A percentile compares a stretch with the other conserved stretches of the same genome.
Evolutionary conservation across 2,888 invertebrate species (phyloP).

Genomic region (Habroteleia sp.): DNA sequence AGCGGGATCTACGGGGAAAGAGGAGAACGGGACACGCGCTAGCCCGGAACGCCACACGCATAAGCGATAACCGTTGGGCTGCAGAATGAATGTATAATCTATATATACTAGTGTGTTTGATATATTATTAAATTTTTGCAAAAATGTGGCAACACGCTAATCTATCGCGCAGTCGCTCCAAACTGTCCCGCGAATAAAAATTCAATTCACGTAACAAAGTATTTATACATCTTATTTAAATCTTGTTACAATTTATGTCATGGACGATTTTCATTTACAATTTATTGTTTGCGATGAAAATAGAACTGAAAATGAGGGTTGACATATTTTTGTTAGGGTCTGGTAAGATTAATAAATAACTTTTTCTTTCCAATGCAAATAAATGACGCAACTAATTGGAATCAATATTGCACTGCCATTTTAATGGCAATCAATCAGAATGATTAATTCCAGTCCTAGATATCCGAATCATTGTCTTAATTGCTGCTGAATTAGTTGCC

Average conservation of each 20-base stretch:
- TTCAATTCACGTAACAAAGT: background rate
- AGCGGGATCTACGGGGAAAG: constrained; percentile 57
- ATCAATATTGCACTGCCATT: constrained; percentile 42
- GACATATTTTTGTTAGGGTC: too few relatives aligned
- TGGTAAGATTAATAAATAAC: constrained; percentile 21
- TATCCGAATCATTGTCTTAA: constrained; percentile 42
- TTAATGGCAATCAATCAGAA: constrained; percentile 57
- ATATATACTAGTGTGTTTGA: constrained; percentile 33
- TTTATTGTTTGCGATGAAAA: too few relatives aligned
- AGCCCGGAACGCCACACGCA: constrained; percentile 74
- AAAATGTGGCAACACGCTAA: constrained; percentile 15
- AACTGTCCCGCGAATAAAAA: background rate
- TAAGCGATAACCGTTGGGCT: constrained; percentile 70
- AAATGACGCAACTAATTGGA: constrained; percentile 38
- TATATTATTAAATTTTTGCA: constrained; percentile 47
- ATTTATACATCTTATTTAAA: too few relatives aligned
- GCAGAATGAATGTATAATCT: constrained; percentile 61
- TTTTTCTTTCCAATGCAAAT: constrained; percentile 13
- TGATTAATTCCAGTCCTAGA: constrained; percentile 46
- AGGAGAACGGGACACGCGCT: constrained; percentile 72
- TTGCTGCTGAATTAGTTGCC: constrained; percentile 24
- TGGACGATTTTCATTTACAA: too few relatives aligned
- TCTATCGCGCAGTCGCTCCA: background rate
- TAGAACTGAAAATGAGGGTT: too few relatives aligned
- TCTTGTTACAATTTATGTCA: constrained; percentile 1